Evolutionary conservation across 2,113 vertebrate species (phyloP), one percentile per base, ranked within the genome.

Genomic region (Charadrius vociferus): DNA sequence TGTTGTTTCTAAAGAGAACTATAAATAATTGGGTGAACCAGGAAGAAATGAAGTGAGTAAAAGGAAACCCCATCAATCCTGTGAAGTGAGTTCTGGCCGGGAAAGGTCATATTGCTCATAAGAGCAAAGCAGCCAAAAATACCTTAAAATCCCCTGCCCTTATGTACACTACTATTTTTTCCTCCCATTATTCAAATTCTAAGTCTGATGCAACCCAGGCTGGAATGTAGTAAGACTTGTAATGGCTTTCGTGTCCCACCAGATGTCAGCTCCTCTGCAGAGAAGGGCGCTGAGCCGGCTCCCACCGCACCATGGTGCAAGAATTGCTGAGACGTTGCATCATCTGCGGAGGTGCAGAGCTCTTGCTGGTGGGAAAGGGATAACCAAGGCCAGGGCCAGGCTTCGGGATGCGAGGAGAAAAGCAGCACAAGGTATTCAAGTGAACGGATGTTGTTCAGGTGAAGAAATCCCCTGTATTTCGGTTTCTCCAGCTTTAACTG

Each of bases 261-360:
- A 96, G 97, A 75, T 95, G 97, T 95, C 97, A 97, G 92, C 67
- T 74, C 71, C 88, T 86, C 74, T 84, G 95, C 95, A 74, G 82
- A 65, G 49, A 50, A 74, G 71, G 50, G 66, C 55, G 6, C 74
- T 8, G 49, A 43, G 67, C 56, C 16, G 23, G 15, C 55, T 67
- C 24, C 20, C 49, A 4, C 30, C 5, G 8, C 63, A 7, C 41
- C 52, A 30, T 86, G 87, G 6, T 86, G 97, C 92, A 96, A 95
- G 75, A 43, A 19, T 6, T 74, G 86, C 88, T 5, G 63, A 50
- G 55, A 4, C 49, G 30, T 97, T 97, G 96, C 97, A 93, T 97
- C 94, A 97, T 39, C 65, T 73, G 86, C 32, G 3, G 78, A 49
- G 66, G 7, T 43, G 50, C 56, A 7, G 41, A 12, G 26, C 77